Evolutionary conservation across 2,888 invertebrate species (phyloP).

Genomic region (Troides helena): DNA sequence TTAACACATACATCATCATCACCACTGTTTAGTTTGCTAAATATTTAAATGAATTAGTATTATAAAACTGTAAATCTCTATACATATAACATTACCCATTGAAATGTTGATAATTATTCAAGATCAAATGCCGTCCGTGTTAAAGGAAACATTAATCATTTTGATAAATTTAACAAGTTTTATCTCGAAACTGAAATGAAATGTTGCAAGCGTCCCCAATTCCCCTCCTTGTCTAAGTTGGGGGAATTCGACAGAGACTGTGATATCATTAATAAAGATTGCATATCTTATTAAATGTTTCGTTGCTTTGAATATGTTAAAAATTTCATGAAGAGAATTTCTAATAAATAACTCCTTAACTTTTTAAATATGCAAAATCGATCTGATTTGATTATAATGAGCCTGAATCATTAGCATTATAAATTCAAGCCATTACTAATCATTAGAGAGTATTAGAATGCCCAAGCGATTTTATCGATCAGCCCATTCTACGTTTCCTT

Average conservation of each 20-base stretch:
- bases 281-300: slow-evolving; percentile 15
- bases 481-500: too few relatives aligned
- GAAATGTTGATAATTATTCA: slow-evolving; percentile 26
- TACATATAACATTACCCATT: neutral
- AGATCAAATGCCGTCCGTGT: slow-evolving; percentile 9
- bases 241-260: slow-evolving; percentile 16
- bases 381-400: neutral
- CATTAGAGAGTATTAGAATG: too few relatives aligned
- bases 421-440: too few relatives aligned
- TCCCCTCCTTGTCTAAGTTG: slow-evolving; percentile 22
- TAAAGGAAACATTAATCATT: slow-evolving; percentile 14
- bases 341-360: neutral
- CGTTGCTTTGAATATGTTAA: neutral
- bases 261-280: slow-evolving; percentile 21
- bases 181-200: slow-evolving; percentile 26
- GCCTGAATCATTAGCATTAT: too few relatives aligned
- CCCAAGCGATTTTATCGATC: too few relatives aligned
- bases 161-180: slow-evolving; percentile 23
- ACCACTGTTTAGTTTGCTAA: too few relatives aligned
- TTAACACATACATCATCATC: too few relatives aligned
- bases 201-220: slow-evolving; percentile 13
- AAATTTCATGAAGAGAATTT: neutral
- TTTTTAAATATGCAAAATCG: neutral
- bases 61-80: neutral
- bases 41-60: neutral